Conservation (phyloP, 2,888 invertebrate genomes). For the Hetaerina titia region DNA sequence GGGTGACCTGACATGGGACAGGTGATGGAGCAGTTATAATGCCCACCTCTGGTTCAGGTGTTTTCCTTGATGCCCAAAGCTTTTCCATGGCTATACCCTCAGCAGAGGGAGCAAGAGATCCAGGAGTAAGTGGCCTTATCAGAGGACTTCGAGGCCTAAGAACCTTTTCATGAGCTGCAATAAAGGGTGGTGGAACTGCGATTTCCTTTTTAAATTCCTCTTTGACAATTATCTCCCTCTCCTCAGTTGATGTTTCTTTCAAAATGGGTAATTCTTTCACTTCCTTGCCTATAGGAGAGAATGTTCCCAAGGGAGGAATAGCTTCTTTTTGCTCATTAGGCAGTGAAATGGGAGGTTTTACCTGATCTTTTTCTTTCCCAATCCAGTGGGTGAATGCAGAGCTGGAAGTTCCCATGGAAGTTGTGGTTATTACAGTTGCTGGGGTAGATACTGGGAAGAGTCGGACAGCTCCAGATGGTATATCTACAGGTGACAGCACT, state of each 20-base stretch:
- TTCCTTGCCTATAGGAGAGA: neutral
- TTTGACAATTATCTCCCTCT: neutral
- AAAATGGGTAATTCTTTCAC: neutral
- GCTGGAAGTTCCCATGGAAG: slow-evolving; percentile 28
- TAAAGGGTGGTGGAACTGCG: neutral
- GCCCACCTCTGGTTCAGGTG: slow-evolving; percentile 69
- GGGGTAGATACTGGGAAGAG: slow-evolving; percentile 77
- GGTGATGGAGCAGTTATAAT: slow-evolving; percentile 67
- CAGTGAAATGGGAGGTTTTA: neutral
- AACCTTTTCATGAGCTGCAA: neutral
- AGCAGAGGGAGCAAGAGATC: slow-evolving; percentile 73
- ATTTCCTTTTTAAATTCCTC: slow-evolving; percentile 34
- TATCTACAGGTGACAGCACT: slow-evolving; percentile 78
- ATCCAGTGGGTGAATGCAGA: slow-evolving; percentile 57
- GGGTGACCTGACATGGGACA: slow-evolving; percentile 72
- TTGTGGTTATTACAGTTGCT: neutral
- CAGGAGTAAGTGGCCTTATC: slow-evolving; percentile 56
- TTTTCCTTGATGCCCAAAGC: slow-evolving; percentile 74
- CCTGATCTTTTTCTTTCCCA: slow-evolving; percentile 39
- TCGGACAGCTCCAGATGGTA: slow-evolving; percentile 81
- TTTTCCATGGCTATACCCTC: slow-evolving; percentile 76
- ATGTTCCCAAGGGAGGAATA: neutral
- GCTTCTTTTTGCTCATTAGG: slow-evolving; percentile 17
- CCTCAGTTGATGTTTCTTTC: neutral
- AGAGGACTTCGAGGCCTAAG: slow-evolving; percentile 36